These are phyloP conservation scores for Girardia tigrina DNA, from an alignment of 2,888 invertebrate species.

Conservation along the genomic window DNA sequence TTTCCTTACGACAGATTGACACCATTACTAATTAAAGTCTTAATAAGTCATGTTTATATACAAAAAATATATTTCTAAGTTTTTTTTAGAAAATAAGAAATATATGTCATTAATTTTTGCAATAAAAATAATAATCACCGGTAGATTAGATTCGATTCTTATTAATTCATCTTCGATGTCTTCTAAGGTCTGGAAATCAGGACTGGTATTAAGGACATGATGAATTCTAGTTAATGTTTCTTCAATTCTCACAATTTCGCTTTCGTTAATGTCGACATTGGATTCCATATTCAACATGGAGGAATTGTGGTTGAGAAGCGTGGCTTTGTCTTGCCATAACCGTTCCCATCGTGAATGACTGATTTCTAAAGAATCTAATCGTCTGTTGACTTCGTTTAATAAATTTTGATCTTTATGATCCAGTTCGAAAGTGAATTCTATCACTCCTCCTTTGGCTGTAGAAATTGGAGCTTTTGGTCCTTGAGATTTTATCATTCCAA, in stretches of 20 bases:
- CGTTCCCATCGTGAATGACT: slow-evolving; percentile 16
- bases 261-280: not conserved
- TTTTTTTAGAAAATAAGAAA: no score
- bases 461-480: not conserved
- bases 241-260: not conserved
- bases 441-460: not conserved
- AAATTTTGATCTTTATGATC: slow-evolving; percentile 9
- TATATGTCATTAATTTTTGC: no score
- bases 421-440: slow-evolving; percentile 10
- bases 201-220: not conserved
- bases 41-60: no score
- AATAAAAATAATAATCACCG: not conserved
- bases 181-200: not conserved
- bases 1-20: no score
- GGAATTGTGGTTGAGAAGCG: not conserved
- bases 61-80: no score
- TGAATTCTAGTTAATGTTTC: not conserved
- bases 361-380: slow-evolving; percentile 6
- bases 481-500: slow-evolving; percentile 12
- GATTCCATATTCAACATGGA: not conserved
- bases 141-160: slow-evolving; percentile 1
- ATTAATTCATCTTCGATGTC: not conserved
- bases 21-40: no score
- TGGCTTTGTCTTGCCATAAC: not conserved
- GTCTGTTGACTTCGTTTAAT: slow-evolving; percentile 6